Conservation (phyloP, 2,888 invertebrate species). For the Parnassius orleans region DNA sequence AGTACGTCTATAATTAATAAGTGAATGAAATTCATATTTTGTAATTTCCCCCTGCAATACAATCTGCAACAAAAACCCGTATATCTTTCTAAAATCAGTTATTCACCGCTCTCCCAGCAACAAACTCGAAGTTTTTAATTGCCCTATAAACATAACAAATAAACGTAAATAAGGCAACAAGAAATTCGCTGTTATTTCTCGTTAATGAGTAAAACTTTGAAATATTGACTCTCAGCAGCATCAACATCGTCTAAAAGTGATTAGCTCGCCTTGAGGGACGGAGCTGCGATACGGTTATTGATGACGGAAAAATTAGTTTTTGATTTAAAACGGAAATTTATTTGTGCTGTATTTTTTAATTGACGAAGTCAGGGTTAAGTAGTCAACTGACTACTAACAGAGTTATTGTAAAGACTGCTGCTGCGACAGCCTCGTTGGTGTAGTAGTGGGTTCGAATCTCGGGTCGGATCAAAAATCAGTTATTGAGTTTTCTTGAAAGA, state of each 20-base stretch:
- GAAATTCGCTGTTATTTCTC: slow-evolving; percentile 43
- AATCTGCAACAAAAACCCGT: neutral
- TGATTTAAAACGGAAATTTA: slow-evolving; percentile 9
- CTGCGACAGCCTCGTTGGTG: too few relatives aligned
- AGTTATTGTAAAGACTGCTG: too few relatives aligned
- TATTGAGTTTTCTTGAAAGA: too few relatives aligned
- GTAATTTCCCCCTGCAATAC: too few relatives aligned
- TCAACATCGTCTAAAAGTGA: slow-evolving; percentile 36
- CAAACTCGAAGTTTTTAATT: slow-evolving; percentile 43
- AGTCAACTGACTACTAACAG: too few relatives aligned
- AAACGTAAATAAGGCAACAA: slow-evolving; percentile 43
- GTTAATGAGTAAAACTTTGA: slow-evolving; percentile 44
- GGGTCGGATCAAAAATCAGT: too few relatives aligned
- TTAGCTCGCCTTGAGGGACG: slow-evolving; percentile 35
- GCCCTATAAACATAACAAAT: slow-evolving; percentile 46
- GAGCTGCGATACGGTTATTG: slow-evolving; percentile 21
- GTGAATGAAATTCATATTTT: too few relatives aligned
- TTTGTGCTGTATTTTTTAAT: too few relatives aligned
- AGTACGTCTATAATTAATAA: too few relatives aligned
- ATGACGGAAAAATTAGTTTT: slow-evolving; percentile 19
- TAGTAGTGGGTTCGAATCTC: too few relatives aligned
- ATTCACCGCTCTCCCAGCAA: neutral
- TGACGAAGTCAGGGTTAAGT: too few relatives aligned
- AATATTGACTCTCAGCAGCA: slow-evolving; percentile 45
- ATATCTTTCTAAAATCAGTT: neutral